Evolutionary conservation across 2,113 vertebrate species (phyloP).

Genomic region (Neolamprologus brichardi): DNA sequence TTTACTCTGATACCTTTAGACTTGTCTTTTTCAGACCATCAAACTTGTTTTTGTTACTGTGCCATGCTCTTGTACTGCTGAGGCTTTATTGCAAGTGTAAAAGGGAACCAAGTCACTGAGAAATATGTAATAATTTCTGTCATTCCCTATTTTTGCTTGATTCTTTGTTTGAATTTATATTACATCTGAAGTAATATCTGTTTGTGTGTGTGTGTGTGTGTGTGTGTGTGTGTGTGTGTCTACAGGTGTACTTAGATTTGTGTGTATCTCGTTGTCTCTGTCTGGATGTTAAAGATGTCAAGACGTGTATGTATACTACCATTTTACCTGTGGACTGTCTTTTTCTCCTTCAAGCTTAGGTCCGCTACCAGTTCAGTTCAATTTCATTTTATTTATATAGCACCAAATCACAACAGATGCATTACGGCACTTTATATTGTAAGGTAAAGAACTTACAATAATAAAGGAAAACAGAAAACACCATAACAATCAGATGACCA

Average conservation of each 20-base stretch:
- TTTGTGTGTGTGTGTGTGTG: neutral
- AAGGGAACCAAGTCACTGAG: neutral
- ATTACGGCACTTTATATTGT: neutral
- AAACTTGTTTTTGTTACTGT: neutral
- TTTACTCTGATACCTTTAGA: neutral
- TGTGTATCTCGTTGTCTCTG: neutral
- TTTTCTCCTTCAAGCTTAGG: neutral
- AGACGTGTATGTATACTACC: neutral
- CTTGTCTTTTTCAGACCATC: neutral
- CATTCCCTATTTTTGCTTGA: neutral
- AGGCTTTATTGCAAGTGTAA: neutral
- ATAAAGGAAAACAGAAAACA: neutral
- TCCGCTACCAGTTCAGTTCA: neutral
- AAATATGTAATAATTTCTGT: neutral
- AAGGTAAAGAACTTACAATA: neutral
- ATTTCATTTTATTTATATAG: neutral
- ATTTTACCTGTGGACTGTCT: neutral
- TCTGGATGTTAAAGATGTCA: neutral
- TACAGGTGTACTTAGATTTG: neutral
- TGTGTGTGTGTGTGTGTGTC: neutral
- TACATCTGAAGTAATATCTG: neutral
- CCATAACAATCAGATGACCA: neutral
- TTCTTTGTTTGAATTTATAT: neutral
- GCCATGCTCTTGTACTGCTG: neutral
- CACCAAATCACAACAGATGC: neutral